These are phyloP conservation scores for Orchestia grillus DNA, from an alignment of 1,140 invertebrate species.

Conservation along the genomic window DNA sequence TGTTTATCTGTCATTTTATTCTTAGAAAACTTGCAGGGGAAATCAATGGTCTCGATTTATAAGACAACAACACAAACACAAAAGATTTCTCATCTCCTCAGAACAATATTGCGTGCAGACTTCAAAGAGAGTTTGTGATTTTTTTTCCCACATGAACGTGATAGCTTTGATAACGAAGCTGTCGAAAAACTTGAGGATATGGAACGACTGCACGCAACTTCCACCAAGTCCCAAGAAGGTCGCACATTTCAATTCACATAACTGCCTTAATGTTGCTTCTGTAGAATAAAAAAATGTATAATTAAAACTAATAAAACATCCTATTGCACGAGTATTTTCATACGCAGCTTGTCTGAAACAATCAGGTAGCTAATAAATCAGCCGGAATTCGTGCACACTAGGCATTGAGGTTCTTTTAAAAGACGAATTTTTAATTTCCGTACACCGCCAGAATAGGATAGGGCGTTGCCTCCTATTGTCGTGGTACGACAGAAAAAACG, in stretches of 20 bases:
- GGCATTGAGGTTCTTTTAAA: too few species aligned
- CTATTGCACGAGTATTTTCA: too few species aligned
- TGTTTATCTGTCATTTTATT: neutral
- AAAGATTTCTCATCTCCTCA: neutral
- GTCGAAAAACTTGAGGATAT: neutral
- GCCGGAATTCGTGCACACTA: too few species aligned
- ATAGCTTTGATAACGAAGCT: neutral
- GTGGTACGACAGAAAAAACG: neutral
- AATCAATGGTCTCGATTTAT: neutral
- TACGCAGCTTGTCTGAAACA: too few species aligned
- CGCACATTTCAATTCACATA: neutral
- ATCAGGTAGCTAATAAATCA: too few species aligned
- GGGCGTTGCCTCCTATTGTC: neutral
- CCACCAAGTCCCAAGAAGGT: neutral
- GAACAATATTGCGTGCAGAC: neutral
- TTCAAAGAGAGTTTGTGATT: neutral
- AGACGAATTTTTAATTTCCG: neutral
- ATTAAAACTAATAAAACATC: too few species aligned
- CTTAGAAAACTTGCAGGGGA: neutral
- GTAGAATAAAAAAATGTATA: too few species aligned
- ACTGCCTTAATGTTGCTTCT: neutral
- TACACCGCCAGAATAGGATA: neutral
- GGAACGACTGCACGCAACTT: neutral
- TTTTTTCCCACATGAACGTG: neutral
- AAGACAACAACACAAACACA: neutral